These are phyloP conservation scores for Geopemphigus sp. DNA, from an alignment of 1,140 invertebrate genomes.

Conservation along the genomic window DNA sequence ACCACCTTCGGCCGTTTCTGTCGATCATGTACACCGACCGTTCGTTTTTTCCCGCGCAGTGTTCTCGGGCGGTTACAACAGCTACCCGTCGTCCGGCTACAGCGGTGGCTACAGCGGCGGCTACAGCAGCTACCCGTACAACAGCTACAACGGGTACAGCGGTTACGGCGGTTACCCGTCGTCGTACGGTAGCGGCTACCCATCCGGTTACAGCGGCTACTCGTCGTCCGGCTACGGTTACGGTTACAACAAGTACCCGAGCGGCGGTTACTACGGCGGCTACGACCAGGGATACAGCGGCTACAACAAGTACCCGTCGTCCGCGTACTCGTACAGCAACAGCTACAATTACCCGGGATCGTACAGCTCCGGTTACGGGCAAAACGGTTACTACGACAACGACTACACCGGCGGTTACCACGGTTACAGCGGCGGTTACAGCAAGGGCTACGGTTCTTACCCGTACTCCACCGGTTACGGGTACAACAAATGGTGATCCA, in stretches of 20 bases:
- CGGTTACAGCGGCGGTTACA: conserved; percentile 15
- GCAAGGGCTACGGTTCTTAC: conserved; percentile 32
- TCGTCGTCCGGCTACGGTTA: conserved; percentile 19
- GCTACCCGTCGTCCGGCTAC: conserved; percentile 8
- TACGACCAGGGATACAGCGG: conserved; percentile 18
- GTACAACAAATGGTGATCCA: conserved; percentile 22
- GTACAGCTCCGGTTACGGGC: conserved; percentile 37
- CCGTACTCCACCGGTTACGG: conserved; percentile 23
- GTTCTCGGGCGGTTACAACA: conserved; percentile 28
- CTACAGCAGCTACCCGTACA: conserved; percentile 38
- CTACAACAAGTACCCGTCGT: conserved; percentile 26
- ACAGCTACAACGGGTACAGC: conserved; percentile 20
- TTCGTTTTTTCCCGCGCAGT: neutral
- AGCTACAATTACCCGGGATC: conserved; percentile 37
- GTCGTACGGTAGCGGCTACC: neutral
- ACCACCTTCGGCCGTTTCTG: too few species aligned
- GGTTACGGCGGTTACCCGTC: conserved; percentile 34
- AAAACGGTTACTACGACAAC: conserved; percentile 30
- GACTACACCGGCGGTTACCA: neutral
- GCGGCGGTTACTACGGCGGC: neutral
- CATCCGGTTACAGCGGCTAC: conserved; percentile 23
- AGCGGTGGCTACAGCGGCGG: conserved; percentile 24
- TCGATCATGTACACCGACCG: too few species aligned
- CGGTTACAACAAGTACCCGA: conserved; percentile 7
- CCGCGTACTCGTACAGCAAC: conserved; percentile 34